These are phyloP conservation scores for Meganola albula DNA, from an alignment of 2,888 invertebrate genomes.

Conservation along the genomic window DNA sequence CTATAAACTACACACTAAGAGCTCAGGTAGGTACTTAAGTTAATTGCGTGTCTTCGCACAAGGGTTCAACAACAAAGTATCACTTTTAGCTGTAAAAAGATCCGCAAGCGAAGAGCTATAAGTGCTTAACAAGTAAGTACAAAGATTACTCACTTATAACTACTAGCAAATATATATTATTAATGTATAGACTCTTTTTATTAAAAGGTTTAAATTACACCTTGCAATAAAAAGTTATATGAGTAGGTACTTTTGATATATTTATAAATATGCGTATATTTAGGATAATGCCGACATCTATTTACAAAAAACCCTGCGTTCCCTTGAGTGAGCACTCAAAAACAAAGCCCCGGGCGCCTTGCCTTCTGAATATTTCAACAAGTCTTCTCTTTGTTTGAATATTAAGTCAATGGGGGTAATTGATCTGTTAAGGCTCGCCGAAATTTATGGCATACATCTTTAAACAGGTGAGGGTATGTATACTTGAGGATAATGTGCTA, in stretches of 20 bases:
- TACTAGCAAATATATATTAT: too few relatives aligned
- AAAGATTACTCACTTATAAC: constrained; percentile 18
- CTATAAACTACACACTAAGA: too few relatives aligned
- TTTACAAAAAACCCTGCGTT: constrained; percentile 64
- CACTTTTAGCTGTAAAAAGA: constrained; percentile 34
- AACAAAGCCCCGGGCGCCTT: constrained; percentile 63
- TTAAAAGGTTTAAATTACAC: too few relatives aligned
- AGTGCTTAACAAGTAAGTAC: constrained; percentile 39
- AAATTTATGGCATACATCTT: constrained; percentile 51
- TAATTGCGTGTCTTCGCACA: constrained; percentile 19
- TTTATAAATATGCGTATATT: too few relatives aligned
- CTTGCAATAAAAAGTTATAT: too few relatives aligned
- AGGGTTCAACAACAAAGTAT: constrained; percentile 46
- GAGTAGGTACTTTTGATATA: too few relatives aligned
- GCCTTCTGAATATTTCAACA: constrained; percentile 71
- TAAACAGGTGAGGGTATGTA: constrained; percentile 39
- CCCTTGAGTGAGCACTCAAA: constrained; percentile 63
- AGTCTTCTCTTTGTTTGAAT: constrained; percentile 69
- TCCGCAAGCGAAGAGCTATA: constrained; percentile 54
- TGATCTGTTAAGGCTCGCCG: constrained; percentile 63
- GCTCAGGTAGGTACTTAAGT: not conserved
- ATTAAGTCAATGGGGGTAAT: constrained; percentile 77
- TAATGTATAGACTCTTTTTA: not conserved
- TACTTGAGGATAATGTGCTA: too few relatives aligned
- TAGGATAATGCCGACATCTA: constrained; percentile 64